phyloP scores from a whole-genome alignment of 2,113 vertebrate genomes.

The Neomonachus schauinslandi region DNA sequence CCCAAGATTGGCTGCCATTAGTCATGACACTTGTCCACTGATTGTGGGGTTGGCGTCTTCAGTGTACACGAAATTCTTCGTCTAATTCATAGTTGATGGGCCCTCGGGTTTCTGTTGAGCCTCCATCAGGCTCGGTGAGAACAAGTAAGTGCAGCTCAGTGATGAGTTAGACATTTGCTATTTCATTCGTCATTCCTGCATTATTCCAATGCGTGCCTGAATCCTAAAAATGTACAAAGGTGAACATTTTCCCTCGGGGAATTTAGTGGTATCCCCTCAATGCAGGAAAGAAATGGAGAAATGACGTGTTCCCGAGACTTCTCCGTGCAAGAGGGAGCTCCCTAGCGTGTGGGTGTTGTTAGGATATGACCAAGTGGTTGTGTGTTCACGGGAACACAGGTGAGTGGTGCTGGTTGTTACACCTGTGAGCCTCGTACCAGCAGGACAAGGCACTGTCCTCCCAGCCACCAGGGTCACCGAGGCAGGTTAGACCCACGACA shows the following conservation, averaged over 20 bases:
- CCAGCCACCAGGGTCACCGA: background rate
- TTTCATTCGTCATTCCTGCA: background rate
- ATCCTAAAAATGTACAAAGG: background rate
- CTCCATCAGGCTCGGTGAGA: background rate
- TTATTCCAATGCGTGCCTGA: background rate
- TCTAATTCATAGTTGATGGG: background rate
- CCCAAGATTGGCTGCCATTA: background rate
- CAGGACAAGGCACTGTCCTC: too few species aligned
- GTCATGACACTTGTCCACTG: background rate
- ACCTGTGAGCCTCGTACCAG: too few species aligned
- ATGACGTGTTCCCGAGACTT: background rate
- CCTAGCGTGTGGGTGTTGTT: background rate
- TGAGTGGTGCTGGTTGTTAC: too few species aligned
- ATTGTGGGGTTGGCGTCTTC: background rate
- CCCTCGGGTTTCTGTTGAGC: background rate
- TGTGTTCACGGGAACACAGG: background rate
- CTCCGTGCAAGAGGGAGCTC: background rate
- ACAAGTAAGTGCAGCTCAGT: background rate
- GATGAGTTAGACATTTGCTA: background rate
- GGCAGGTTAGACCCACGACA: background rate
- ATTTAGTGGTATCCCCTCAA: background rate
- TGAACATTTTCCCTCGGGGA: background rate
- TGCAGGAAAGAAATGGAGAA: background rate
- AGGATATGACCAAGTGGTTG: background rate
- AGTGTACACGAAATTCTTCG: background rate